These are phyloP conservation scores for Riptortus pedestris DNA, from an alignment of 1,140 invertebrate genomes.

Conservation along the genomic window DNA sequence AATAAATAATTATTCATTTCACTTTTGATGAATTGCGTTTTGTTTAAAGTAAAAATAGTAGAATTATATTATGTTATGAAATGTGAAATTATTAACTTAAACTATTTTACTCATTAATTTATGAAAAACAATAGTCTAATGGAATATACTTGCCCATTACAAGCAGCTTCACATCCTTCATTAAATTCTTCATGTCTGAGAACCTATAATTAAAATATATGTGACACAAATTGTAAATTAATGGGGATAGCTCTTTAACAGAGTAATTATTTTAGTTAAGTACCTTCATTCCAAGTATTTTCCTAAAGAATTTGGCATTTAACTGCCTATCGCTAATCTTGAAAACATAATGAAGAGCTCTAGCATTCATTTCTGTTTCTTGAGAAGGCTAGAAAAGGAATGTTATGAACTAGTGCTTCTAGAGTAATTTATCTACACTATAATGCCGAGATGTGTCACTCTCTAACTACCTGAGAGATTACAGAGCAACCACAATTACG, in stretches of 20 bases:
- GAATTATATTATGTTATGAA: too few species aligned
- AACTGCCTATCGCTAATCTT: constrained; percentile 79
- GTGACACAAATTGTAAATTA: constrained; percentile 12
- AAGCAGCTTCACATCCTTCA: constrained; percentile 88
- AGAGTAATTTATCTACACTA: not conserved
- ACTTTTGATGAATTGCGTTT: too few species aligned
- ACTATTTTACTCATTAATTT: too few species aligned
- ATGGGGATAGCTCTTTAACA: not conserved
- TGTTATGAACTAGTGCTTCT: constrained; percentile 41
- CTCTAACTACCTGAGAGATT: not conserved
- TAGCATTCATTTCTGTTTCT: constrained; percentile 36
- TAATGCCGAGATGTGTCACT: not conserved
- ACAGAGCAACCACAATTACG: not conserved
- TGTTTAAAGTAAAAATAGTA: too few species aligned
- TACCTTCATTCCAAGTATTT: constrained; percentile 91
- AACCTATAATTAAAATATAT: constrained; percentile 48
- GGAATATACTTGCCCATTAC: constrained; percentile 71
- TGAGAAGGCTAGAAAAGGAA: not conserved
- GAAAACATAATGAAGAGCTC: constrained; percentile 90
- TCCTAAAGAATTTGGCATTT: constrained; percentile 77
- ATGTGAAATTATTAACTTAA: too few species aligned
- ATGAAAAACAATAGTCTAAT: too few species aligned
- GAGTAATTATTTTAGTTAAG: constrained; percentile 28
- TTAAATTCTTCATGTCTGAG: constrained; percentile 93
- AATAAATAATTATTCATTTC: too few species aligned